phyloP scores from a whole-genome alignment of 2,113 vertebrate species.

The Sporophila hypoxantha region DNA sequence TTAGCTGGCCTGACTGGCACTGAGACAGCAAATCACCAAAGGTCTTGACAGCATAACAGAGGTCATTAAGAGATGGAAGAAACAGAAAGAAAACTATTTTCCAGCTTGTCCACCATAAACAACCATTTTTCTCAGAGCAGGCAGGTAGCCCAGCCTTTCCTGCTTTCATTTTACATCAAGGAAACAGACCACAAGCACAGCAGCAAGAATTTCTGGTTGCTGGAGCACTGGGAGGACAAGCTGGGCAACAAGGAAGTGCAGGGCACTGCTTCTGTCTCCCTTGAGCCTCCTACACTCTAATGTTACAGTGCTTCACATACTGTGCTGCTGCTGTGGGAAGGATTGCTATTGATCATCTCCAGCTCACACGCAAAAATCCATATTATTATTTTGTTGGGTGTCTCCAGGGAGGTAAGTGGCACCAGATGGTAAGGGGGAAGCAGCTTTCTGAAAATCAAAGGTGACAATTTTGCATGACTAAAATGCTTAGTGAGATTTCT shows the following conservation, averaged over 20 bases:
- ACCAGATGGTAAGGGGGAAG: conserved; percentile 32
- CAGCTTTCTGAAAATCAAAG: conserved; percentile 35
- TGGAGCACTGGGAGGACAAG: background rate
- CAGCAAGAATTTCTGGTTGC: background rate
- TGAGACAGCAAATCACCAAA: background rate
- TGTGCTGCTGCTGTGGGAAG: accelerated
- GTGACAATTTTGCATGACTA: conserved; percentile 21
- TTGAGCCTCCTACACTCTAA: background rate
- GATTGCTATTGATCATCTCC: background rate
- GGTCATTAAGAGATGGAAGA: background rate
- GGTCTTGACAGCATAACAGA: background rate
- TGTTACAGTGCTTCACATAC: background rate
- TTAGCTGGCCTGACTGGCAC: background rate
- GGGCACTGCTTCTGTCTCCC: background rate
- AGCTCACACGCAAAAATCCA: background rate
- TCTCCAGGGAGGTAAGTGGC: background rate
- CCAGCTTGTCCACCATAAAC: background rate
- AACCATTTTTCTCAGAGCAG: background rate
- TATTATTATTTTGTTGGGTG: background rate
- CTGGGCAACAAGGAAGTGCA: background rate
- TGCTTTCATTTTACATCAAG: background rate
- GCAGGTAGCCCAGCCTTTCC: background rate
- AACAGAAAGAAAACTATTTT: background rate
- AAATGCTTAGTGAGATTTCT: conserved; percentile 9
- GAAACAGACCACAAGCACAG: background rate